Evolutionary conservation across 2,888 invertebrate species (phyloP).

Genomic region (Pheosia gnoma): DNA sequence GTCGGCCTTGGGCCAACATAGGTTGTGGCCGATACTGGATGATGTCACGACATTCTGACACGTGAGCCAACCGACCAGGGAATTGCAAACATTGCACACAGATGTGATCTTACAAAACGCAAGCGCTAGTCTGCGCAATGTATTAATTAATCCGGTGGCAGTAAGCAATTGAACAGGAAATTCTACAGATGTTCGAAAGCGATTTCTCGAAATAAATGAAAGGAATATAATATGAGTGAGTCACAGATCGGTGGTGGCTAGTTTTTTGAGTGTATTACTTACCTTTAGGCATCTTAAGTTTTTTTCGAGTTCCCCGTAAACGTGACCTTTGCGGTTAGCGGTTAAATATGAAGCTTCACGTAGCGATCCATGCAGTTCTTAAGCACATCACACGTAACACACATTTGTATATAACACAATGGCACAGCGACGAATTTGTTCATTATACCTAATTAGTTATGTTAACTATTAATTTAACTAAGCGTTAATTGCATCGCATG

Average conservation of each 20-base stretch:
- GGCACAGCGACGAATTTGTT: conserved; percentile 39
- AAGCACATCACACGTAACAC: conserved; percentile 62
- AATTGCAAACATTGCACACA: conserved; percentile 23
- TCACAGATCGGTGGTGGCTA: not conserved
- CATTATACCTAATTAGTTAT: conserved; percentile 28
- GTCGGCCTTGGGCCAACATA: conserved; percentile 45
- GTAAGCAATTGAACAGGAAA: conserved; percentile 2
- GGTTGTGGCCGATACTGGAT: conserved; percentile 39
- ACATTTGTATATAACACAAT: conserved; percentile 45
- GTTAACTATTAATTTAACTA: conserved; percentile 36
- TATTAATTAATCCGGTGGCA: conserved; percentile 8
- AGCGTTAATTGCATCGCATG: conserved; percentile 41
- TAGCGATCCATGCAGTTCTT: conserved; percentile 56
- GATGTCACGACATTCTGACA: conserved; percentile 54
- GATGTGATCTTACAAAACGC: conserved; percentile 10
- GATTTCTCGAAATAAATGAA: not conserved
- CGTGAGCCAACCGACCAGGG: conserved; percentile 38
- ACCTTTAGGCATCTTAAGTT: conserved; percentile 69
- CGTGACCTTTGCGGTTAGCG: conserved; percentile 53
- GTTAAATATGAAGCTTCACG: conserved; percentile 54
- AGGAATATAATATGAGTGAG: not conserved
- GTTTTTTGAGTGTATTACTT: conserved; percentile 41
- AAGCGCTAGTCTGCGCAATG: conserved; percentile 11
- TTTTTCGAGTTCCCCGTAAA: conserved; percentile 47
- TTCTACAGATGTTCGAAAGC: not conserved